Evolutionary conservation across 2,797 vertebrate genomes (phyloP), one percentile per base, ranked within the genome.

Genomic region (Limnodromus scolopaceus): DNA sequence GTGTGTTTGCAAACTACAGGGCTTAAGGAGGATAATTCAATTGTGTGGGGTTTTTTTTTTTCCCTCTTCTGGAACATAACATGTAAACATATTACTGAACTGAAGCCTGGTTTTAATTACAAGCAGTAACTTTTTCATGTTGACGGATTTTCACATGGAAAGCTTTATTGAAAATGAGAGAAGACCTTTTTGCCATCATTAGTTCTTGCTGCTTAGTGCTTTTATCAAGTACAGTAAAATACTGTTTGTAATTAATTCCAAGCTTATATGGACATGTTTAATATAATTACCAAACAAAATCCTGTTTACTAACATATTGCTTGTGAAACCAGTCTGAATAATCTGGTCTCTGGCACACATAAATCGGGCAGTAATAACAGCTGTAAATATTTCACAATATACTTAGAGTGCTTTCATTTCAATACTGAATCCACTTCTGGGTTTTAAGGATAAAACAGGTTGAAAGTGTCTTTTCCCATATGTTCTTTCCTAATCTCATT

Each of bases 231-330:
- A 96, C 87, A 93, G 89, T 92, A 95, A 97, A 97, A 91, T 87
- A 93, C 84, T 54, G 54, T 95, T 97, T 94, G 94, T 95, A 97
- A 97, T 97, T 96, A 97, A 94, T 94, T 96, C 87, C 78, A 90
- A 96, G 90, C 95, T 96, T 96, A 91, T 82, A 95, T 96, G 94
- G 89, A 93, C 91, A 96, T 90, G 76, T 84, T 97, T 97, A 96
- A 95, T 95, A 88, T 93, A 97, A 96, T 97, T 97, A 95, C 93
- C 92, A 96, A 95, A 93, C 94, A 95, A 97, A 98, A 97, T 97
- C 92, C 92, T 96, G 87, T 97, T 98, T 97, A 97, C 94, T 95
- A 94, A 96, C 94, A 93, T 97, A 95, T 70, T 97, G 87, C 92
- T 96, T 97, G 93, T 96, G 85, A 92, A 90, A 95, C 93, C 92